These are phyloP conservation scores for Ernsta delagoae DNA, from an alignment of 2,888 invertebrate genomes.

Conservation along the genomic window DNA sequence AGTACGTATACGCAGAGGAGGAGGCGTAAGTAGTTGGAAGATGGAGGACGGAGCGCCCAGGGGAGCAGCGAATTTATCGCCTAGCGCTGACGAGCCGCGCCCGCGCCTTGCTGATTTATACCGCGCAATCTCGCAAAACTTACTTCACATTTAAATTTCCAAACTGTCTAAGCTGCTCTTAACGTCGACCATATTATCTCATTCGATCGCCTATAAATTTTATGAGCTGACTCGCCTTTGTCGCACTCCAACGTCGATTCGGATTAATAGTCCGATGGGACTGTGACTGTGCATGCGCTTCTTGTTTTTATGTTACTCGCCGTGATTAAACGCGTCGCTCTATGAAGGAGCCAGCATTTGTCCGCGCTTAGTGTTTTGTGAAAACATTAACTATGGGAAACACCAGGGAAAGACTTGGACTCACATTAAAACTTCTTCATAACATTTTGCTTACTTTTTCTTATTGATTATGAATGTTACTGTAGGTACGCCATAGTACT, in stretches of 20 bases:
- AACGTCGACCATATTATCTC: conserved; percentile 85
- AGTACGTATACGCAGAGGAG: conserved; percentile 32
- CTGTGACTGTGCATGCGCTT: conserved; percentile 49
- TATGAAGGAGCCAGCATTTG: conserved; percentile 11
- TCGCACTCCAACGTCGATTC: conserved; percentile 74
- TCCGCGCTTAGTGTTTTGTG: background rate
- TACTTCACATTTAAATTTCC: conserved; percentile 85
- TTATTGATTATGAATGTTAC: too few species aligned
- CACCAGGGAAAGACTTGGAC: background rate
- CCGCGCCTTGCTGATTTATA: conserved; percentile 77
- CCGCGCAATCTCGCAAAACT: conserved; percentile 84
- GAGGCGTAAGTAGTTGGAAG: conserved; percentile 52
- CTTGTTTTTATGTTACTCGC: conserved; percentile 49
- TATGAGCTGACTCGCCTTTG: conserved; percentile 82
- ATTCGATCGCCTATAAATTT: conserved; percentile 85
- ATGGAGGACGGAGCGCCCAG: conserved; percentile 74
- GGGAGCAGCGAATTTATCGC: conserved; percentile 82
- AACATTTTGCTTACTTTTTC: too few species aligned
- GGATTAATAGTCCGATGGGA: conserved; percentile 75
- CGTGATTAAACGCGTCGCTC: conserved; percentile 33
- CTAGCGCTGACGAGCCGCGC: conserved; percentile 65
- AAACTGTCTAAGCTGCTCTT: conserved; percentile 85
- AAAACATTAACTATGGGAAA: background rate
- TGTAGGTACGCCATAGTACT: too few species aligned
- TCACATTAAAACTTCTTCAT: too few species aligned